phyloP scores from a whole-genome alignment of 1,140 invertebrate genomes.

The Chrysopa pallens region DNA sequence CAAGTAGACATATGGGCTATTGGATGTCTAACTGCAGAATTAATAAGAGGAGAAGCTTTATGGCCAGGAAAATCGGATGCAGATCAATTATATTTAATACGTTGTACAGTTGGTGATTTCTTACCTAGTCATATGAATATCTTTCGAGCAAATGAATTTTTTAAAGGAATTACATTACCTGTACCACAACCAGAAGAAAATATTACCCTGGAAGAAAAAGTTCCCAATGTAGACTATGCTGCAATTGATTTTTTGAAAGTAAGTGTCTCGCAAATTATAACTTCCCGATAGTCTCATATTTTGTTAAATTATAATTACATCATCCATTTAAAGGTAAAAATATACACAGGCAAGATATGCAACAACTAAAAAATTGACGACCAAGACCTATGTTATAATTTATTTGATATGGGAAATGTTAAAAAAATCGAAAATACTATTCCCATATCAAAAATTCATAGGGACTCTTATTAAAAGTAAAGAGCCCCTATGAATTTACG shows the following conservation, averaged over 20 bases:
- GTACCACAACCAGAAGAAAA: conserved; percentile 69
- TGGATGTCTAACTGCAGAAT: conserved; percentile 88
- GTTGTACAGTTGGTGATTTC: conserved; percentile 78
- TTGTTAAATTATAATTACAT: not conserved
- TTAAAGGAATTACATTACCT: conserved; percentile 78
- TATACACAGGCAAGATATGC: not conserved
- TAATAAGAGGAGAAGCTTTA: conserved; percentile 84
- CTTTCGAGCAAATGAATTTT: conserved; percentile 92
- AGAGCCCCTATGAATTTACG: no score
- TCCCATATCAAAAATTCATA: no score
- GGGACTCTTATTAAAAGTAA: no score
- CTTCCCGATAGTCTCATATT: no score
- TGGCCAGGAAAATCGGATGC: conserved; percentile 98
- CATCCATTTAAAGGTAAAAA: not conserved
- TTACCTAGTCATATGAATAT: conserved; percentile 86
- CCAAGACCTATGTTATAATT: no score
- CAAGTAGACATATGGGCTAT: conserved; percentile 97
- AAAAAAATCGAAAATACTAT: no score
- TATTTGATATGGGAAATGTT: no score
- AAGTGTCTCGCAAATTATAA: no score
- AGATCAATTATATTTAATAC: conserved; percentile 92
- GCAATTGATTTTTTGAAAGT: conserved; percentile 77
- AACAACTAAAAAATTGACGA: not conserved
- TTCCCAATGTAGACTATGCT: conserved; percentile 47
- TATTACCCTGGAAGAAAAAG: conserved; percentile 62